These are phyloP conservation scores for Cephus pygmeus DNA, from an alignment of 2,888 invertebrate species.

Conservation along the genomic window DNA sequence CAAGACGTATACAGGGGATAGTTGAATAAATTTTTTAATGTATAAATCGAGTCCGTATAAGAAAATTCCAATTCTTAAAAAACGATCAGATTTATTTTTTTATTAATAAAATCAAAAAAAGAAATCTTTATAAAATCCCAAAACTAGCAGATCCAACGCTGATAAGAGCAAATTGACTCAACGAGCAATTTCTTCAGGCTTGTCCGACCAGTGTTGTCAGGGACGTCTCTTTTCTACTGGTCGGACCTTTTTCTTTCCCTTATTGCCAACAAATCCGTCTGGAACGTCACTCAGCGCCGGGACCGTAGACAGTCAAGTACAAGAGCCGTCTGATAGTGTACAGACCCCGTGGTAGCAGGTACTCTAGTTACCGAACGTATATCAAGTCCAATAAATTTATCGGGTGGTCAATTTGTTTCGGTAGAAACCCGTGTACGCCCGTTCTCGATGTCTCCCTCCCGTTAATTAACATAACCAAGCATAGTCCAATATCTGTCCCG, in stretches of 20 bases:
- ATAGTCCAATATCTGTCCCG: background rate
- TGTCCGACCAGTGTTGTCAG: background rate
- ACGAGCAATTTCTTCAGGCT: background rate
- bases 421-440: background rate
- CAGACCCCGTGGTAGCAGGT: background rate
- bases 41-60: too few relatives aligned
- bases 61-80: too few relatives aligned
- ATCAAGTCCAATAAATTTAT: background rate
- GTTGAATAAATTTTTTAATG: too few relatives aligned
- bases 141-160: background rate
- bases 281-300: conserved; percentile 26
- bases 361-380: background rate
- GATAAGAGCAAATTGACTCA: background rate
- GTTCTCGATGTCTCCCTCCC: background rate
- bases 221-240: background rate
- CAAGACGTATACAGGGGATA: too few relatives aligned
- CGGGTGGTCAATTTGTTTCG: background rate
- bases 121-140: background rate
- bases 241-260: conserved; percentile 15
- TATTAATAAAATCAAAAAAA: too few relatives aligned
- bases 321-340: background rate
- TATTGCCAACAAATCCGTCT: conserved; percentile 42
- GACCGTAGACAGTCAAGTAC: background rate
- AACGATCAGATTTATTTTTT: too few relatives aligned
- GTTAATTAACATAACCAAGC: background rate